phyloP scores from a whole-genome alignment of 2,888 invertebrate genomes.

The Plagiodera versicolora region DNA sequence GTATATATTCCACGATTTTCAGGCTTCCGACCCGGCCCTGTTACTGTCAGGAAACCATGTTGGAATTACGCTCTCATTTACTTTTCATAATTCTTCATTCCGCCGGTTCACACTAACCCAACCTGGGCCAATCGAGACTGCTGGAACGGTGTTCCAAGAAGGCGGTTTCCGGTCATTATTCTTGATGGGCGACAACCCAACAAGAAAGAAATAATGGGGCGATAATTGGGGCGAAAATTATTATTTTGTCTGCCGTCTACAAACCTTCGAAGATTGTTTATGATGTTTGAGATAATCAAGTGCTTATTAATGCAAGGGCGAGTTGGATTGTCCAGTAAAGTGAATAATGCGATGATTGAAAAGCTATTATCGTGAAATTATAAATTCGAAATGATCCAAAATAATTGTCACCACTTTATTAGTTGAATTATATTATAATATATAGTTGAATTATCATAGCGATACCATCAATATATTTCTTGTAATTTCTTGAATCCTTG shows the following conservation, averaged over 20 bases:
- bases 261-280: not conserved
- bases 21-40: not conserved
- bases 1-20: too few relatives aligned
- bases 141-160: constrained; percentile 27
- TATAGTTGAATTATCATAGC: too few relatives aligned
- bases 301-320: too few relatives aligned
- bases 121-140: constrained; percentile 37
- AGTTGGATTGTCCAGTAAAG: too few relatives aligned
- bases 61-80: constrained; percentile 13
- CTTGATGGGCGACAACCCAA: constrained; percentile 42
- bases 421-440: too few relatives aligned
- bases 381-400: too few relatives aligned
- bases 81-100: constrained; percentile 14
- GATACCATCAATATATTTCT: too few relatives aligned
- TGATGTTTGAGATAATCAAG: not conserved
- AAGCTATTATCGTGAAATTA: too few relatives aligned
- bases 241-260: constrained; percentile 29
- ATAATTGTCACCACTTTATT: too few relatives aligned
- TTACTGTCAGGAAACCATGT: constrained; percentile 2
- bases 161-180: constrained; percentile 44
- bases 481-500: too few relatives aligned
- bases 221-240: constrained; percentile 45
- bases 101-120: constrained; percentile 16
- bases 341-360: too few relatives aligned
- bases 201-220: constrained; percentile 45